Conservation (phyloP, 2,797 vertebrate species). For the Acipenser ruthenus region DNA sequence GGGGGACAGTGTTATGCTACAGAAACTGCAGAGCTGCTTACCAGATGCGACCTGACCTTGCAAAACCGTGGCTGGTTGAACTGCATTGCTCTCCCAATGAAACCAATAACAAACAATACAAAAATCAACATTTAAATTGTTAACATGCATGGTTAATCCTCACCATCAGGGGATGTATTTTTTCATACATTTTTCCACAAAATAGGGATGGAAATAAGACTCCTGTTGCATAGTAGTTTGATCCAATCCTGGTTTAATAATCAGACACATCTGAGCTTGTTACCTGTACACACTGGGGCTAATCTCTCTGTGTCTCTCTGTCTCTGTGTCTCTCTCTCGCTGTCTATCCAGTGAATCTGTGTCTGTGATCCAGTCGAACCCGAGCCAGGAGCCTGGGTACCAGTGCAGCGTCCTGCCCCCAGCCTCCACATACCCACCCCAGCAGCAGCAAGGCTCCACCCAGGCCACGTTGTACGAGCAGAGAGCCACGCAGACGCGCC, state of each 20-base stretch:
- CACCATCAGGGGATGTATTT: background rate
- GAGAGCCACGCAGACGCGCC: slow-evolving; percentile 79
- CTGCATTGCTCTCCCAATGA: slow-evolving; percentile 48
- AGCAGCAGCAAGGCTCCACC: slow-evolving; percentile 46
- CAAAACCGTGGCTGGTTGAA: slow-evolving; percentile 46
- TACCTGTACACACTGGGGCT: no score
- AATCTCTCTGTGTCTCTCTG: no score
- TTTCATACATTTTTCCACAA: fast-evolving
- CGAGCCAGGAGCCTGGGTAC: slow-evolving; percentile 72
- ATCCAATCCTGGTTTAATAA: no score
- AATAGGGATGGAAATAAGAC: no score
- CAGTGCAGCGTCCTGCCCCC: slow-evolving; percentile 63
- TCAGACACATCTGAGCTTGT: no score
- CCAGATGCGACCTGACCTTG: slow-evolving; percentile 43
- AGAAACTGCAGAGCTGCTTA: slow-evolving; percentile 55
- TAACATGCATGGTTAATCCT: background rate
- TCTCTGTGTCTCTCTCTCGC: background rate
- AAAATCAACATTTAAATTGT: no score
- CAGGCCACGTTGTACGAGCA: slow-evolving; percentile 91
- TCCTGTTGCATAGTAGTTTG: no score
- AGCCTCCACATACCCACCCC: slow-evolving; percentile 64
- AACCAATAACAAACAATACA: no score
- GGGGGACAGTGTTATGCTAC: slow-evolving; percentile 63
- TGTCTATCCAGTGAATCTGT: slow-evolving; percentile 68
- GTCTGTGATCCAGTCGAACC: slow-evolving; percentile 74